Evolutionary conservation across 2,797 vertebrate species (phyloP).

Genomic region (Phrynocephalus guinanensis): DNA sequence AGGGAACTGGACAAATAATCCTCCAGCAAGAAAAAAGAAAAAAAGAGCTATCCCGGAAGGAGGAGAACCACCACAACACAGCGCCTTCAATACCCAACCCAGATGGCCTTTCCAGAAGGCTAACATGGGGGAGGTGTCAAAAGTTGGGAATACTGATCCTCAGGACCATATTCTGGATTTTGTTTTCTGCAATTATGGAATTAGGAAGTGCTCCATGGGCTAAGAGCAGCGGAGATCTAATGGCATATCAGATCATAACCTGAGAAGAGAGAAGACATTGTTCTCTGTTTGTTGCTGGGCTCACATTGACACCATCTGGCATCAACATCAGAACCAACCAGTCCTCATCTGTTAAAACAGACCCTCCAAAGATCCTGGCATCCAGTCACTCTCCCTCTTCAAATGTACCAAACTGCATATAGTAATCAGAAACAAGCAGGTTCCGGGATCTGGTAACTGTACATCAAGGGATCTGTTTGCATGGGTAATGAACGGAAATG

Average conservation of each 20-base stretch:
- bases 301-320: no score
- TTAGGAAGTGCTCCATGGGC: background rate
- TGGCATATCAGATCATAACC: background rate
- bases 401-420: background rate
- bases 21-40: background rate
- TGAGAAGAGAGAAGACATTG: background rate
- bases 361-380: background rate
- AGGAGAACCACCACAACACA: background rate
- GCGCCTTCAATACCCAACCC: background rate
- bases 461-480: constrained; percentile 57
- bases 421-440: background rate
- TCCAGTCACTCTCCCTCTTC: constrained; percentile 45
- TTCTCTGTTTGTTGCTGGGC: background rate
- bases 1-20: background rate
- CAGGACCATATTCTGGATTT: background rate
- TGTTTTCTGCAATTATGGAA: background rate
- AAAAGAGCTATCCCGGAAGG: background rate
- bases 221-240: background rate
- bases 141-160: background rate
- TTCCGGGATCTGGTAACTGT: background rate
- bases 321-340: background rate
- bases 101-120: no score
- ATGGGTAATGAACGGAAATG: constrained; percentile 55
- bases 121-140: background rate
- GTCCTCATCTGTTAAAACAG: background rate